These are phyloP conservation scores for Dryobota labecula DNA, from an alignment of 2,888 invertebrate genomes.

Conservation along the genomic window DNA sequence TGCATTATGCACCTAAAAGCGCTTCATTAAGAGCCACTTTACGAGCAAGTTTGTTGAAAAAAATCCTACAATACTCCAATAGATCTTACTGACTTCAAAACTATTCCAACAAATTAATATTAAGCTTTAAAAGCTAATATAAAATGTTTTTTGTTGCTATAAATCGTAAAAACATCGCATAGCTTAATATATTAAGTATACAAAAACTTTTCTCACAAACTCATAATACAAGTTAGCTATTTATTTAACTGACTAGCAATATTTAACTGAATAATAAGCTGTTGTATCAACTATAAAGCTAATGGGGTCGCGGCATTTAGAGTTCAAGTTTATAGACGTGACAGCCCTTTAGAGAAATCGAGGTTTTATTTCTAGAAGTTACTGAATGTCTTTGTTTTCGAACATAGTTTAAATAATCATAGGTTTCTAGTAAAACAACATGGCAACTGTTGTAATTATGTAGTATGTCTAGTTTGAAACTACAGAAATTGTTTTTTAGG, in stretches of 20 bases:
- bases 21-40: too few relatives aligned
- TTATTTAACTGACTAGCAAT: conserved; percentile 46
- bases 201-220: conserved; percentile 5
- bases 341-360: conserved; percentile 71
- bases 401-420: background rate
- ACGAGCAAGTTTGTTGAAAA: too few relatives aligned
- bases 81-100: background rate
- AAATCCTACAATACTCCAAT: too few relatives aligned
- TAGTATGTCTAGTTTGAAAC: background rate
- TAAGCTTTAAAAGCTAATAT: background rate
- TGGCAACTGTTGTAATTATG: background rate
- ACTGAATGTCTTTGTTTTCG: background rate
- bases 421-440: background rate
- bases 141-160: background rate
- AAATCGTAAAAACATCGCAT: conserved; percentile 3
- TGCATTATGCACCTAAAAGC: too few relatives aligned
- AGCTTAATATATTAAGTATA: conserved; percentile 20
- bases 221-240: conserved; percentile 40
- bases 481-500: background rate
- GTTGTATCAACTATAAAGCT: conserved; percentile 38
- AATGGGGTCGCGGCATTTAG: conserved; percentile 64
- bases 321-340: conserved; percentile 73
- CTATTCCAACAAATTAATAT: too few relatives aligned
- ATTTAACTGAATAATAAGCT: conserved; percentile 52
- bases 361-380: conserved; percentile 49